Evolutionary conservation across 35 echinoderm and acorn worm genomes (phyloP), one percentile per base, ranked within the genome.

Genomic region (Apostichopus parvimensis): DNA sequence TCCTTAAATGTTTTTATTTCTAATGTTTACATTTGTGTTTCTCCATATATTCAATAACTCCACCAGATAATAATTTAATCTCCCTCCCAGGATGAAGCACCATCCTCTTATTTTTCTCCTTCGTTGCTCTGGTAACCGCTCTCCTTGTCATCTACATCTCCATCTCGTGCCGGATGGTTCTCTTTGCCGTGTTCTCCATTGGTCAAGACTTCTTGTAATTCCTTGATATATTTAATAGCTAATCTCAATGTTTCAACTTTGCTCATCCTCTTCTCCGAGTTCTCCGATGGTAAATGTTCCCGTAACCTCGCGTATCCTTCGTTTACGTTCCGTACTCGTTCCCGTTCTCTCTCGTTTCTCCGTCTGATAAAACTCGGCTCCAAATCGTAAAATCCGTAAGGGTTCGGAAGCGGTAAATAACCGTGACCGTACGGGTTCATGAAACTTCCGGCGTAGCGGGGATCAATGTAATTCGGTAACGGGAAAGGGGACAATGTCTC

Each of bases 221-320:
- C 92, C 78, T 98, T 98, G 55, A 98, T 98, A 79, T 98, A 98
- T 73, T 90, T 93, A 23, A 98, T 98, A n/a, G 96, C 96, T 54
- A 90, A 60, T 56, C 96, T 73, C 54, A 98, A 78, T 60, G 96
- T 98, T 79, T 98, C 96, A 0, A 98, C 96, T 61, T 98, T 98
- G 45, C 96, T 98, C 85, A 98, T 87, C 66, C 96, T 91, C 79
- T 98, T 98, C 65, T 98, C 96, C 9, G 94, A 88, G 82, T 98
- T 98, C 15, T 98, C 96, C 78, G 87, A 71, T 26, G 96, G 96
- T 75, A 98, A 89, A 78, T 94, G 96, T 66, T 98, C 96, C 15
- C 96, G 77, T 17, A 98, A 90, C 4, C 94, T 56, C 5, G 94
- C 92, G 86, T 98, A 98, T 0, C 96, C 96, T 62, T 98, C 96